Base-by-base conservation (phyloP, 2,888 invertebrate species). In the Augiades crinisus region DNA sequence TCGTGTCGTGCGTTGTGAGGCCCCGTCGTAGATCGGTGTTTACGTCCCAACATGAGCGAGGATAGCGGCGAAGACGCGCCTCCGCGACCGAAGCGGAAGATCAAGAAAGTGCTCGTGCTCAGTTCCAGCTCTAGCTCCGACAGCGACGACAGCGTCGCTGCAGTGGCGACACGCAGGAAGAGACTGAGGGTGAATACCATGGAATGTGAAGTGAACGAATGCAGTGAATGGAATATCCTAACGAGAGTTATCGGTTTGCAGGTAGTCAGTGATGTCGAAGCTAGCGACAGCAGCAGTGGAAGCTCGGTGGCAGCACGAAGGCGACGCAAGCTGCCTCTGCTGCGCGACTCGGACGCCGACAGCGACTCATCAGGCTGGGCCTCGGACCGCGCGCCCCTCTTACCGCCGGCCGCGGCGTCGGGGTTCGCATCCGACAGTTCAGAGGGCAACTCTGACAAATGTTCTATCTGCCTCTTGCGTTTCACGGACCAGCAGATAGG, bases 391-490 rank as follows among this genome's bases (percentile, higher is more conserved):
- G 68, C 17, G n/a, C n/a, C n/a, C n/a, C n/a, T n/a, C n/a, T n/a
- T n/a, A n/a, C n/a, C 68, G 34, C 60, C 72, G 0, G 59, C 59
- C 22, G 75, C 78, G 0, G 59, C 60, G 22, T 75, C 78, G 1
- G 88, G 85, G 14, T 85, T 82, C 54, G 89, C 91, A 14, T 91
- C 92, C 0, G 92, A 92, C 60, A 91, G 90, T 64, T 94, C 92
- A 38, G 94, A 95, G 66, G 94, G 93, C 34, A 91, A 94, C 59
- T 91, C 93, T 0, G 96, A 96, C 65, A 95, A 95, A 73, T 98
- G 98, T 81, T 96, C 98, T 0, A 98, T 98, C 71, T 98, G 98
- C 80, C 84, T 98, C 37, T 81, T 95, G 60, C 91, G 94, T 41
- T 95, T 97, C 68, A 81, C 78, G 1, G 90, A 91, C 22, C 96